Evolutionary conservation across 2,113 vertebrate species (phyloP).

Genomic region (Lagopus leucura): DNA sequence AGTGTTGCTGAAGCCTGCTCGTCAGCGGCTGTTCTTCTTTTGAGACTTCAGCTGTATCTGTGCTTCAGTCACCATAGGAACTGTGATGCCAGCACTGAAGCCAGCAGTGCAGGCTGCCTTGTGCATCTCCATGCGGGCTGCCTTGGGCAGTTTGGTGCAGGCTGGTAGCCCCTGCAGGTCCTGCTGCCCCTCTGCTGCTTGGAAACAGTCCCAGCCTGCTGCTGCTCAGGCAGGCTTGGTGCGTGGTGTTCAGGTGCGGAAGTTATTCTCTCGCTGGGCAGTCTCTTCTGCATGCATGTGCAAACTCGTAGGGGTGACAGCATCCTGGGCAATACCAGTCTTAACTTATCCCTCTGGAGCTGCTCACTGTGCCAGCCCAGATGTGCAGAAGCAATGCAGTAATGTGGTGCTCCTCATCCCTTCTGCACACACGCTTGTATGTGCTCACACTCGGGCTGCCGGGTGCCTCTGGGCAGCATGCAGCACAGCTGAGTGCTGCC

Average conservation of each 20-base stretch:
- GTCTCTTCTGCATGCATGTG: neutral
- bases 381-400: neutral
- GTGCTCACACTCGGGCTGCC: fast-evolving
- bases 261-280: neutral
- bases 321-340: fast-evolving
- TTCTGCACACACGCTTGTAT: fast-evolving
- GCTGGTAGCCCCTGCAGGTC: fast-evolving
- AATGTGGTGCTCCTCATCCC: neutral
- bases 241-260: neutral
- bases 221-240: fast-evolving
- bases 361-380: neutral
- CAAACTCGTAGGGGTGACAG: neutral
- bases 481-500: neutral
- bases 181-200: neutral
- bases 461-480: neutral
- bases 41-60: fast-evolving
- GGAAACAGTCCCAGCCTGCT: neutral
- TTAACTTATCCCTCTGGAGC: neutral
- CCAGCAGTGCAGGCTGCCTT: neutral
- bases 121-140: neutral
- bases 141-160: neutral
- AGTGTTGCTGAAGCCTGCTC: neutral
- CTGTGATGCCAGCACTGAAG: neutral
- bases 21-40: neutral
- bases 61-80: neutral